These are phyloP conservation scores for Amphiprion percula DNA, from an alignment of 2,113 vertebrate species.

Conservation along the genomic window DNA sequence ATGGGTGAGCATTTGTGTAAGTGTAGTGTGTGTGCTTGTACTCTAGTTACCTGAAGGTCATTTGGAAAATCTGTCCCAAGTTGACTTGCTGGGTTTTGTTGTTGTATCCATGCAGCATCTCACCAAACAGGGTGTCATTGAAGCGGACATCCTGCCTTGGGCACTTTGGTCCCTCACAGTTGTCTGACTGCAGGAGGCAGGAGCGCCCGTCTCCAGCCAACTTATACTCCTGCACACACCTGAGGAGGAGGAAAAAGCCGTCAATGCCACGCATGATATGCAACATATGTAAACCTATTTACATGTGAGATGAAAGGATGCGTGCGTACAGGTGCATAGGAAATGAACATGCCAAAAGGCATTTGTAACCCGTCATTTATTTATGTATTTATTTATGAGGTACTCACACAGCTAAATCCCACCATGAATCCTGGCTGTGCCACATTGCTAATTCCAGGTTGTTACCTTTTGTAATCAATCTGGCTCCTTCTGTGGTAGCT, in stretches of 20 bases:
- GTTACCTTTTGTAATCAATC: not conserved
- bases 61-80: slow-evolving; percentile 97
- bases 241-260: slow-evolving; percentile 65
- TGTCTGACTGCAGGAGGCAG: slow-evolving; percentile 93
- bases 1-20: not conserved
- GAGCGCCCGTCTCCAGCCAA: slow-evolving; percentile 95
- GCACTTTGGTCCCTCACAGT: slow-evolving; percentile 94
- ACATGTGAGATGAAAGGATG: slow-evolving; percentile 1
- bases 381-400: no score
- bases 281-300: not conserved
- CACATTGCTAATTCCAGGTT: not conserved
- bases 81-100: slow-evolving; percentile 95
- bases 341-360: no score
- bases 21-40: slow-evolving; percentile 40
- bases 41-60: slow-evolving; percentile 94
- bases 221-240: slow-evolving; percentile 98
- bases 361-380: no score
- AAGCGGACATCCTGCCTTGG: slow-evolving; percentile 89
- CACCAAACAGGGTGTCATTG: slow-evolving; percentile 96
- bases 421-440: not conserved
- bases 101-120: slow-evolving; percentile 98
- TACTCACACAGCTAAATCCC: no score
- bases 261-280: slow-evolving; percentile 24
- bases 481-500: not conserved
- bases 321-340: no score